Evolutionary conservation across 2,113 vertebrate genomes (phyloP).

Genomic region (Emberiza fucata): DNA sequence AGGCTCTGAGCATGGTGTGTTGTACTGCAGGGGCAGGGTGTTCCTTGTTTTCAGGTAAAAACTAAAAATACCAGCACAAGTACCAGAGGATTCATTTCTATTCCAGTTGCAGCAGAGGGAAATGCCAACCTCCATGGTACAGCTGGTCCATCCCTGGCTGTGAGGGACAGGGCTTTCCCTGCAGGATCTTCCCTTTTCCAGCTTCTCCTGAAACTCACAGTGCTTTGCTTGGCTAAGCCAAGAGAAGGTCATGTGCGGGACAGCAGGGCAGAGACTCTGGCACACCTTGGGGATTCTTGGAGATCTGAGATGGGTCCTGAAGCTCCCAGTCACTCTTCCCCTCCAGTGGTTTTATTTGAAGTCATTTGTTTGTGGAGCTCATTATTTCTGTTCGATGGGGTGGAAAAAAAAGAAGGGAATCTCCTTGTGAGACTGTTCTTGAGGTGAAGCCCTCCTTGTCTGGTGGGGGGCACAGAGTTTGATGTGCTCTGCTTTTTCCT

Average conservation of each 20-base stretch:
- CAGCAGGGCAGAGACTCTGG: not conserved
- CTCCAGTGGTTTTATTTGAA: not conserved
- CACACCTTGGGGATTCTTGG: not conserved
- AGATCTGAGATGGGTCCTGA: not conserved
- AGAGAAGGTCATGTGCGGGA: not conserved
- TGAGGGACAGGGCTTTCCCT: not conserved
- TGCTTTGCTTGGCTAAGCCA: not conserved
- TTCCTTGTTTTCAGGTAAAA: slow-evolving; percentile 12
- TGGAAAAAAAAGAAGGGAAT: not conserved
- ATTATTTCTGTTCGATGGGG: not conserved
- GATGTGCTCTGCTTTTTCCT: not conserved
- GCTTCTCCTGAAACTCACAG: not conserved
- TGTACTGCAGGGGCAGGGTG: not conserved
- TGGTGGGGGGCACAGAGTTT: not conserved
- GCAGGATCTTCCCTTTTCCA: not conserved
- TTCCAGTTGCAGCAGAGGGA: not conserved
- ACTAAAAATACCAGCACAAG: not conserved
- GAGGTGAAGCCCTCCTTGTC: not conserved
- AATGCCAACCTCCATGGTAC: not conserved
- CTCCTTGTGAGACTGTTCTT: not conserved
- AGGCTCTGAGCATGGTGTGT: accelerated
- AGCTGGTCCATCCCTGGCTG: not conserved
- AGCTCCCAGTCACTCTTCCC: not conserved
- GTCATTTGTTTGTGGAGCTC: not conserved
- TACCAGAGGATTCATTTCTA: not conserved